These are phyloP conservation scores for Pseudochirops cupreus DNA, from an alignment of 2,797 vertebrate genomes.

Conservation along the genomic window DNA sequence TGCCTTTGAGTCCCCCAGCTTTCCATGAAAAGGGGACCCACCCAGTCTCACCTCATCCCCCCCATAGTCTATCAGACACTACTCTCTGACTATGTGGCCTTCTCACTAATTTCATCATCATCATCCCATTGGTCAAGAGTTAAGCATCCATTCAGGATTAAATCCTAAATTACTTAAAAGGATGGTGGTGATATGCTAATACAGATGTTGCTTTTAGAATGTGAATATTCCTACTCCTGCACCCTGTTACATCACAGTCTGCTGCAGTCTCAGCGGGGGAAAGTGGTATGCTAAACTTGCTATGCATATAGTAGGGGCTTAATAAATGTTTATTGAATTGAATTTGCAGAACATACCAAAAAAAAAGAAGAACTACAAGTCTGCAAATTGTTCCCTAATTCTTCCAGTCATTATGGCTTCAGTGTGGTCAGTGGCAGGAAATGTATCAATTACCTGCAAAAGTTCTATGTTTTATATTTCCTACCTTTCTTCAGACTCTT, in stretches of 20 bases:
- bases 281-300: not conserved
- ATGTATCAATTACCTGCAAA: not conserved
- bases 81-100: conserved; percentile 14
- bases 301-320: conserved; percentile 1
- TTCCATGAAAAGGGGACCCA: conserved; percentile 22
- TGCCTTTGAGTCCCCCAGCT: conserved; percentile 40
- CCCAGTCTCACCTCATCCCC: no score
- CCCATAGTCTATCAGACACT: not conserved
- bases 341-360: not conserved
- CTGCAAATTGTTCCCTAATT: not conserved
- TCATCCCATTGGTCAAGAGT: not conserved
- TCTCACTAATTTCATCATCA: conserved; percentile 11
- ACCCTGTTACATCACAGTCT: not conserved
- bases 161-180: not conserved
- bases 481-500: not conserved
- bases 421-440: not conserved
- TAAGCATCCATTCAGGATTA: not conserved
- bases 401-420: not conserved
- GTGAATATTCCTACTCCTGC: not conserved
- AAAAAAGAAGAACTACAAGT: not conserved
- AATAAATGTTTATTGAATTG: not conserved
- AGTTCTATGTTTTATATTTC: not conserved
- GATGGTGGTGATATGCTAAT: accelerated
- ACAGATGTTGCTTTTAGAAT: not conserved
- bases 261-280: not conserved